These are phyloP conservation scores for Thripadectes ignobilis DNA, from an alignment of 2,797 vertebrate genomes.

Conservation along the genomic window DNA sequence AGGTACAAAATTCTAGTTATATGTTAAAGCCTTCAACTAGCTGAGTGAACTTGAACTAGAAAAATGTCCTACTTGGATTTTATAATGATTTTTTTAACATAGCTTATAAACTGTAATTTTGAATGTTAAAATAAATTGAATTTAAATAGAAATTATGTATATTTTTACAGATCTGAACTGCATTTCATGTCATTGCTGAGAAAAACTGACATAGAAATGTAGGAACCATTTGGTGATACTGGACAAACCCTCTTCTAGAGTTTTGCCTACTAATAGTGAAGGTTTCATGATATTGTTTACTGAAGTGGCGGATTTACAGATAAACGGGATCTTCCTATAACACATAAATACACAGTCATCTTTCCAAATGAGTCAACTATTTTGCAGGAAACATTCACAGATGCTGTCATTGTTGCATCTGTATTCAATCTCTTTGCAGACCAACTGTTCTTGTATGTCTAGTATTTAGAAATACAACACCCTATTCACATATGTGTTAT, in stretches of 20 bases:
- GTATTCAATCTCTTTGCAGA: not conserved
- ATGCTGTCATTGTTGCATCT: not conserved
- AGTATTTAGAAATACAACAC: not conserved
- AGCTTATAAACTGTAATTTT: not conserved
- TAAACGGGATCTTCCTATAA: not conserved
- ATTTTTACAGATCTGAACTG: not conserved
- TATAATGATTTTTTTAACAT: not conserved
- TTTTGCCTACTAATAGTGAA: not conserved
- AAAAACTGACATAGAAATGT: not conserved
- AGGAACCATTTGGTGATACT: not conserved
- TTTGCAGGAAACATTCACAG: not conserved
- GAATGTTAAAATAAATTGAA: not conserved
- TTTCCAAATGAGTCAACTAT: not conserved
- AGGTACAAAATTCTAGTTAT: not conserved
- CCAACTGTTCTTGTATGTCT: not conserved
- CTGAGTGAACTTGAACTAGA: not conserved
- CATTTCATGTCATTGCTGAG: not conserved
- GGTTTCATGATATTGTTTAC: not conserved
- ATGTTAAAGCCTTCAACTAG: not conserved
- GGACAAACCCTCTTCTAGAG: not conserved
- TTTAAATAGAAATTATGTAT: not conserved
- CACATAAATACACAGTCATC: not conserved
- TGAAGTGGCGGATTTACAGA: not conserved
- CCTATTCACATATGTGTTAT: not conserved
- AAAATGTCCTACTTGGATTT: not conserved